phyloP scores from a whole-genome alignment of 1,140 invertebrate genomes.

The Macrocentrus cingulum region DNA sequence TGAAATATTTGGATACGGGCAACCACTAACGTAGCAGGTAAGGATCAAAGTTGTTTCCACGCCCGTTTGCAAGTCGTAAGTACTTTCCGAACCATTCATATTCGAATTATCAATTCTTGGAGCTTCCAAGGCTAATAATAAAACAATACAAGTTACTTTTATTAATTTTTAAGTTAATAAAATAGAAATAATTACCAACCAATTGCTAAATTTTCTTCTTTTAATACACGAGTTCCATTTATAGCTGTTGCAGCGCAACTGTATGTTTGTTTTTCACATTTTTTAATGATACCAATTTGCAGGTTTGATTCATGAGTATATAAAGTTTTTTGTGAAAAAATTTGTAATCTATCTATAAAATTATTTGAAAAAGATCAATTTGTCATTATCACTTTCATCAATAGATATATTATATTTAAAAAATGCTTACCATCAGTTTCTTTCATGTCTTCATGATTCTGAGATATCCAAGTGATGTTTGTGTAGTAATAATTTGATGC shows the following conservation, averaged over 20 bases:
- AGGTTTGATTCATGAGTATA: conserved; percentile 42
- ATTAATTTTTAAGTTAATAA: conserved; percentile 39
- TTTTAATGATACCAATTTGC: conserved; percentile 35
- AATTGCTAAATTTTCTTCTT: too few species aligned
- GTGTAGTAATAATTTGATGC: too few species aligned
- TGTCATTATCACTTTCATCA: not conserved
- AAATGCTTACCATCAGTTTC: too few species aligned
- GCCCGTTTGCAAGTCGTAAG: conserved; percentile 30
- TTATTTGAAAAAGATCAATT: conserved; percentile 6
- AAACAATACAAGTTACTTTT: not conserved
- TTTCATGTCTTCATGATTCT: too few species aligned
- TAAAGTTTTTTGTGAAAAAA: conserved; percentile 26
- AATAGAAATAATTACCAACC: conserved; percentile 23
- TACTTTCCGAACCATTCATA: conserved; percentile 35
- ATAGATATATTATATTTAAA: not conserved
- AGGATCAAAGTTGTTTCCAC: conserved; percentile 36
- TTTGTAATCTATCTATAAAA: conserved; percentile 33
- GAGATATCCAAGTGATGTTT: too few species aligned
- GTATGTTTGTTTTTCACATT: conserved; percentile 34
- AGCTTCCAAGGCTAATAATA: conserved; percentile 36
- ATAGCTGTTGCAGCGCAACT: conserved; percentile 37
- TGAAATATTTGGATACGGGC: conserved; percentile 43
- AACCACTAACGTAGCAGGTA: conserved; percentile 42
- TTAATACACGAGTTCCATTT: too few species aligned
- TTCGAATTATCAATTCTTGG: conserved; percentile 38